Evolutionary conservation across 2,797 vertebrate species (phyloP), one percentile per base, ranked within the genome.

Genomic region (Apogon talboti): DNA sequence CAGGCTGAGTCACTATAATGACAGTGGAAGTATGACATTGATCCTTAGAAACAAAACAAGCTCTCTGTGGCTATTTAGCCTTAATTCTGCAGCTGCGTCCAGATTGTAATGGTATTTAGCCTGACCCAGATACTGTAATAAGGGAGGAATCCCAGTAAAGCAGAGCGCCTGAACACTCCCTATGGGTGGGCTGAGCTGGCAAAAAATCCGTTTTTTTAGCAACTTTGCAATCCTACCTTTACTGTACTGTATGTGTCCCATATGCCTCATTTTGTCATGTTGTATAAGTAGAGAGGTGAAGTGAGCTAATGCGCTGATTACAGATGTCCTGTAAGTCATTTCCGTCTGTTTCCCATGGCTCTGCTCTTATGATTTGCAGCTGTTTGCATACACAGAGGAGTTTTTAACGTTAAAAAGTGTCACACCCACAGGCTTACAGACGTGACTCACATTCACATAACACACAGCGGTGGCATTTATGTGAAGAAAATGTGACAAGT

Each of bases 91-190:
- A 52, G 63, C 57, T 38, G 13, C 21, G 16, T 60, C 56, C 59
- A 62, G 42, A 54, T 35, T 66, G 53, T 67, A 66, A 33, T 41
- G 16, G 48, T 54, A 21, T 63, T 63, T 55, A 55, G 55, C 54
- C 65, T 82, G 83, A 87, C 82, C 83, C 78, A 87, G 45, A 83
- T 84, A 60, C 45, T 69, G 72, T 86, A 85, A 84, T 76, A 59
- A 77, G 81, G 57, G 6, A 84, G 81, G 83, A 90, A 86, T 89
- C 73, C 74, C 9, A 46, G 54, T 19, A 48, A 83, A 82, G 54
- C 55, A 35, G 41, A 69, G 43, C 0, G 40, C 37, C 50, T 49
- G 67, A 77, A 79, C 63, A 40, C 51, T 74, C 69, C 66, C 48
- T 37, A 30, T 60, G 73, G 71, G 67, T 74, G 83, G 78, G 61